Base-by-base conservation (phyloP, 2,113 vertebrate species). In the Thalassoma bifasciatum region DNA sequence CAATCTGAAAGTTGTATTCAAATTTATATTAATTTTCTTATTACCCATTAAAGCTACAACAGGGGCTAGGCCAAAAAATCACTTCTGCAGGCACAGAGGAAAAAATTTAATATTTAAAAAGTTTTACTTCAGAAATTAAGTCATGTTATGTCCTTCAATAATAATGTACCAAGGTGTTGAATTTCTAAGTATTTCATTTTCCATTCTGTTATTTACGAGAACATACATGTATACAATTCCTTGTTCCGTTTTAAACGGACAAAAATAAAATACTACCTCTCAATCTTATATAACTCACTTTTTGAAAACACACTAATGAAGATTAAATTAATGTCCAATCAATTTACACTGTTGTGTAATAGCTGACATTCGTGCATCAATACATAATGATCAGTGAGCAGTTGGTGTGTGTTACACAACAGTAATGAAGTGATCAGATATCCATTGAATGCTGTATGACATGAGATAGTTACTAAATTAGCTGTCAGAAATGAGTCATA, bases 281-380 rank as follows among this genome's bases (percentile, higher is more conserved):
- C 51, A 50, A 42, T 65, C 19, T 77, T 69, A 80, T 42, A 47
- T 81, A 75, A 86, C 17, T 71, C 37, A 44, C 19, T 26, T 71
- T 70, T 40, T 75, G 51, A 66, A 81, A 72, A 69, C 82, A 82
- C 77, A 59, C 14, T 54, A 72, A 81, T 66, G 54, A 60, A 73
- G 59, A 73, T 70, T 75, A 69, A 76, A 84, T 70, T 51, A 75
- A 75, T 78, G 34, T 22, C n/a, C 54, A 52, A 86, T 86, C 66
- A 84, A 85, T 86, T 63, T 44, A 49, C 51, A 62, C 49, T 56
- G 78, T 86, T 91, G 57, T 72, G 86, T 79, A 87, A 86, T 58
- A 21, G 46, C 12, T 72, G 79, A 53, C 66, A 57, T 73, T 85
- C 54, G 53, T 47, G 67, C 54, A 76, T 89, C 75, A 66, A 85